Conservation (phyloP, 2,113 vertebrate genomes). For the Proteles cristata region DNA sequence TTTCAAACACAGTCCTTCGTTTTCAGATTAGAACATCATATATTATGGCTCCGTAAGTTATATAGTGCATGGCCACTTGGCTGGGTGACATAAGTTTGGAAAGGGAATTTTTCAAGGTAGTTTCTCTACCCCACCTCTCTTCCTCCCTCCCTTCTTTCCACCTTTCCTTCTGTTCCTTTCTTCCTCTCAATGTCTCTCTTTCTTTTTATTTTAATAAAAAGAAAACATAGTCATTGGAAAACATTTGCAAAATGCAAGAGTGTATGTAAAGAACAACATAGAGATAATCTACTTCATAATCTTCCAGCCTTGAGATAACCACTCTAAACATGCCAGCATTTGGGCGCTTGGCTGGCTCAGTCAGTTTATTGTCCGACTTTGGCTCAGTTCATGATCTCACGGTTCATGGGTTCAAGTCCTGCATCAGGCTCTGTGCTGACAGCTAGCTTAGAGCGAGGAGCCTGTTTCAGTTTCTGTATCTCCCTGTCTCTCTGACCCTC, state of each 20-base stretch:
- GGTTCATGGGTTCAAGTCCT: too few species aligned
- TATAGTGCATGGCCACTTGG: not conserved
- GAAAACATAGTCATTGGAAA: not conserved
- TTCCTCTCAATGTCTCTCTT: not conserved
- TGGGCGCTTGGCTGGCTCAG: not conserved
- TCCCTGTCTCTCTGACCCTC: too few species aligned
- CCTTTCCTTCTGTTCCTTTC: fast-evolving
- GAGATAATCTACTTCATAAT: not conserved
- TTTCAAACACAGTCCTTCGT: not conserved
- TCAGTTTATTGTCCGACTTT: too few species aligned
- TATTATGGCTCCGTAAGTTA: not conserved
- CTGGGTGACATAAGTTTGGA: not conserved
- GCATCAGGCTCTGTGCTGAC: too few species aligned
- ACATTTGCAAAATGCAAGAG: not conserved
- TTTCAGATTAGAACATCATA: not conserved
- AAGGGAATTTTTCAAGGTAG: not conserved
- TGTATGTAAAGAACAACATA: not conserved
- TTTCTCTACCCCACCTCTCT: fast-evolving
- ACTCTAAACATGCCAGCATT: not conserved
- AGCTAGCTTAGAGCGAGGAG: too few species aligned
- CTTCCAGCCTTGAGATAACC: not conserved
- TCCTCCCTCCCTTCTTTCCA: not conserved
- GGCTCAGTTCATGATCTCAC: too few species aligned
- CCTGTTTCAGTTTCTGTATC: too few species aligned
- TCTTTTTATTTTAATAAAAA: not conserved